phyloP scores from a whole-genome alignment of 2,113 vertebrate species.

The Chauna torquata region DNA sequence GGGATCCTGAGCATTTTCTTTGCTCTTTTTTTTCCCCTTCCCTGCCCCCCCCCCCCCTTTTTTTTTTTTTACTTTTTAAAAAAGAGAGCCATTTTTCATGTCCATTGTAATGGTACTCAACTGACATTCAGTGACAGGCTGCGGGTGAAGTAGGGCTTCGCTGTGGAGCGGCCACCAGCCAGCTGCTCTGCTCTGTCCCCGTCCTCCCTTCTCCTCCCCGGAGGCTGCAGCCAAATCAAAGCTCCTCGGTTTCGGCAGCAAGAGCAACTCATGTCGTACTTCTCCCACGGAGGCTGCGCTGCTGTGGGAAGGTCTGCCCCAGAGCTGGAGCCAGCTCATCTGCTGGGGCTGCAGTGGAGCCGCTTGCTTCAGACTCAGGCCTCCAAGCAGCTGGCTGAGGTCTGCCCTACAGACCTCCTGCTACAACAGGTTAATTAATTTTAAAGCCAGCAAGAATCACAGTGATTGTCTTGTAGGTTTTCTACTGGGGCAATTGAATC shows the following conservation, averaged over 20 bases:
- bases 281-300: not conserved
- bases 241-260: not conserved
- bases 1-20: not conserved
- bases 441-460: not conserved
- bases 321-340: not conserved
- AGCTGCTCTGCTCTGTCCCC: not conserved
- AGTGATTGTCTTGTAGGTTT: not conserved
- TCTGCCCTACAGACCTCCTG: not conserved
- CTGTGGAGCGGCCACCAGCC: not conserved
- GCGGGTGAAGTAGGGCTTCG: not conserved
- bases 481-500: not conserved
- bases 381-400: not conserved
- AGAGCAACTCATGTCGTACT: rapidly evolving
- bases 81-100: not conserved
- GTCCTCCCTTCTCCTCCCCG: not conserved
- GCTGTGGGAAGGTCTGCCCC: not conserved
- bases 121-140: not conserved
- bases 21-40: not conserved
- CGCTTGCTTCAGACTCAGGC: rapidly evolving
- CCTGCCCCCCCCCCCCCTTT: not conserved
- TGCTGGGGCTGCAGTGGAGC: not conserved
- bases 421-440: not conserved
- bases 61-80: too few species aligned
- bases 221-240: not conserved
- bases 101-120: not conserved